Evolutionary conservation across 2,113 vertebrate species (phyloP).

Genomic region (Cyanocitta stelleri): DNA sequence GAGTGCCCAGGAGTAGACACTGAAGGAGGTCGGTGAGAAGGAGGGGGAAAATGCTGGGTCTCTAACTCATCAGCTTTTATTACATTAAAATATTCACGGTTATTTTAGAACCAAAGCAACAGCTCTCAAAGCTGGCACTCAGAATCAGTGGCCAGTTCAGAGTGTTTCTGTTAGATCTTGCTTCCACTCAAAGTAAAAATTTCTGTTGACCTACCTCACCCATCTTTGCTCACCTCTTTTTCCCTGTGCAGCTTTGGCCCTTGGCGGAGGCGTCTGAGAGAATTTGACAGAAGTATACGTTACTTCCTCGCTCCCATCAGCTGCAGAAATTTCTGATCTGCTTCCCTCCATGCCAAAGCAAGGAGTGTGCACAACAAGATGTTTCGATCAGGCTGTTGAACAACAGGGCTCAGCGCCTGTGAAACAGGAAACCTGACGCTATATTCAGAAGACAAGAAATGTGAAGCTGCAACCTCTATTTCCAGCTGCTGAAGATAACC

Average conservation of each 20-base stretch:
- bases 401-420: background rate
- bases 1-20: background rate
- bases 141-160: background rate
- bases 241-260: background rate
- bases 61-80: background rate
- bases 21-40: background rate
- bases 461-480: background rate
- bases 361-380: background rate
- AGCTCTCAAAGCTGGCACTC: background rate
- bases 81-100: background rate
- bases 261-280: background rate
- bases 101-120: background rate
- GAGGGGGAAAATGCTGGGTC: background rate
- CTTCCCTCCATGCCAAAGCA: constrained; percentile 1
- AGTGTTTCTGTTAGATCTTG: background rate
- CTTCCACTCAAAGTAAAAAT: background rate
- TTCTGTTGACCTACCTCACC: background rate
- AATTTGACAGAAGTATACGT: constrained; percentile 5
- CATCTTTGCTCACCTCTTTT: constrained; percentile 17
- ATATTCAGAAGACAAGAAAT: background rate
- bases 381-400: background rate
- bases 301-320: background rate
- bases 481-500: background rate
- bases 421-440: constrained; percentile 43
- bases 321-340: constrained; percentile 7